Evolutionary conservation across 1,140 invertebrate genomes (phyloP).

Genomic region (Littorina saxatilis): DNA sequence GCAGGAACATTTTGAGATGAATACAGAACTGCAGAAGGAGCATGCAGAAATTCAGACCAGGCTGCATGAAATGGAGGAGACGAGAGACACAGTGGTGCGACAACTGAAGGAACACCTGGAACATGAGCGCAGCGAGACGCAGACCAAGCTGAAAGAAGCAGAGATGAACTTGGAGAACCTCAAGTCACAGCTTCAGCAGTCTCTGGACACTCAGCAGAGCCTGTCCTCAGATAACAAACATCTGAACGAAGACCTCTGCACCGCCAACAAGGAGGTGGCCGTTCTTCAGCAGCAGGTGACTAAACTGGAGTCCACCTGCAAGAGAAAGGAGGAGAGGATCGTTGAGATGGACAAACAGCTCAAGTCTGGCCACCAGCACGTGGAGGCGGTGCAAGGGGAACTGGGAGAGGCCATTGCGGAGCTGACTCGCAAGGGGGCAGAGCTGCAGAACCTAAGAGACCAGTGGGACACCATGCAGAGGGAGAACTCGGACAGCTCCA

Average conservation of each 20-base stretch:
- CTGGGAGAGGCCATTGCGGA: slow-evolving; percentile 48
- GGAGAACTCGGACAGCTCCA: slow-evolving; percentile 45
- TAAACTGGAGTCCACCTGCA: slow-evolving; percentile 27
- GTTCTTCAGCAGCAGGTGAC: slow-evolving; percentile 41
- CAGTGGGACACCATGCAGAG: slow-evolving; percentile 42
- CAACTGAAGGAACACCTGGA: not conserved
- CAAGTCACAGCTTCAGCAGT: slow-evolving; percentile 14
- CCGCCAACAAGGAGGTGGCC: not conserved
- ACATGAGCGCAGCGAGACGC: not conserved
- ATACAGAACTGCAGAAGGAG: not conserved
- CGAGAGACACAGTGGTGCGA: not conserved
- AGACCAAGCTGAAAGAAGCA: not conserved
- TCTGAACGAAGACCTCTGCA: not conserved
- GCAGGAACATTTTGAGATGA: not conserved
- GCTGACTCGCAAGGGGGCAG: slow-evolving; percentile 43
- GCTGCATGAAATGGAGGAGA: not conserved
- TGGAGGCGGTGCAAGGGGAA: slow-evolving; percentile 47
- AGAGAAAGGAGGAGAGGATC: slow-evolving; percentile 31
- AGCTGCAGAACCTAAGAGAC: slow-evolving; percentile 33
- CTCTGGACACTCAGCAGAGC: not conserved
- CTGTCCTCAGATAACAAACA: slow-evolving; percentile 2
- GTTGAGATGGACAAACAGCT: slow-evolving; percentile 40
- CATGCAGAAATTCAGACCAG: not conserved
- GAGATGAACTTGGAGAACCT: slow-evolving; percentile 23
- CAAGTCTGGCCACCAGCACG: slow-evolving; percentile 45